Evolutionary conservation across 2,888 invertebrate genomes (phyloP).

Genomic region (Drosophila gaucha): DNA sequence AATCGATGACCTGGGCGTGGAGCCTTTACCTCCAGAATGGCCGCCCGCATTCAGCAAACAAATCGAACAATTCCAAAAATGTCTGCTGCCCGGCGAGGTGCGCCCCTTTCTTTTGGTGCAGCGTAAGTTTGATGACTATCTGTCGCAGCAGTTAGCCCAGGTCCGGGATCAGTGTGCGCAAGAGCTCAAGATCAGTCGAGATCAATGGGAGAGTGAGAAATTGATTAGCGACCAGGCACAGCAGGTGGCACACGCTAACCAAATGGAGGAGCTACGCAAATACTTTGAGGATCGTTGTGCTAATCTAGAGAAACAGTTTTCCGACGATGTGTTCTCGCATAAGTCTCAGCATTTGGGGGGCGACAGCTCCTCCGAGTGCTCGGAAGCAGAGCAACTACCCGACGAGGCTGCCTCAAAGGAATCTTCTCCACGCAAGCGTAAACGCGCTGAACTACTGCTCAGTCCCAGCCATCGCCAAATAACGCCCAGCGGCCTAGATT

Average conservation of each 20-base stretch:
- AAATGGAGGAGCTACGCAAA: slow-evolving; percentile 91
- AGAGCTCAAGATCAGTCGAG: slow-evolving; percentile 80
- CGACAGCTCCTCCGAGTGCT: slow-evolving; percentile 82
- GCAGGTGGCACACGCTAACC: slow-evolving; percentile 88
- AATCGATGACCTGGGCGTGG: slow-evolving; percentile 48
- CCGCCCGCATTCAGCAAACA: slow-evolving; percentile 82
- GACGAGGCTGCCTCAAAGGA: slow-evolving; percentile 76
- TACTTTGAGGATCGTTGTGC: slow-evolving; percentile 93
- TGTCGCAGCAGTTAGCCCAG: slow-evolving; percentile 86
- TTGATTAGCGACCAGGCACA: slow-evolving; percentile 87
- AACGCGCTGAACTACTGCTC: slow-evolving; percentile 81
- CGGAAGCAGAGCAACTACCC: slow-evolving; percentile 82
- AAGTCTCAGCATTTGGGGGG: slow-evolving; percentile 88
- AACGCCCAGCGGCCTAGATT: slow-evolving; percentile 81
- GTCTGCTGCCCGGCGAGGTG: slow-evolving; percentile 82
- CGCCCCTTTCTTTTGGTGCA: slow-evolving; percentile 85
- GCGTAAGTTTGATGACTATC: slow-evolving; percentile 86
- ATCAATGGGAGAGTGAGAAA: slow-evolving; percentile 86
- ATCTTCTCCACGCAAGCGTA: slow-evolving; percentile 80
- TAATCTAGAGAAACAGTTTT: slow-evolving; percentile 91
- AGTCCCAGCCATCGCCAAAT: slow-evolving; percentile 84
- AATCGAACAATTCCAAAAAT: slow-evolving; percentile 83
- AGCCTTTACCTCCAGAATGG: slow-evolving; percentile 55
- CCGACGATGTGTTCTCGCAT: slow-evolving; percentile 89
- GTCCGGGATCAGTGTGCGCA: slow-evolving; percentile 83